A percentile compares a stretch with the other conserved stretches of the same genome.
Evolutionary conservation across 2,797 vertebrate genomes (phyloP).

Genomic region (Eremophila alpestris): DNA sequence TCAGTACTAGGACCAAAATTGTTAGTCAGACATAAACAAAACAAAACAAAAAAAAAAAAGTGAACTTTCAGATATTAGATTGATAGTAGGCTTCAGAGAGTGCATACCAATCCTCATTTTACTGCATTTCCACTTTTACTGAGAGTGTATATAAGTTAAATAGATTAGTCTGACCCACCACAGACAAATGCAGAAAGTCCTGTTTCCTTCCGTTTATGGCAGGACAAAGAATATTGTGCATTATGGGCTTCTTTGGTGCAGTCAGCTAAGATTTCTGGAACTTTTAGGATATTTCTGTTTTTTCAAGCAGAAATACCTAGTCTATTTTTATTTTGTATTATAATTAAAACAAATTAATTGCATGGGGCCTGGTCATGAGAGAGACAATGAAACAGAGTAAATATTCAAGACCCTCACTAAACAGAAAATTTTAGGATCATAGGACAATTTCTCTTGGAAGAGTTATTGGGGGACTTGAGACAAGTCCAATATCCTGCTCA

Average conservation of each 20-base stretch:
- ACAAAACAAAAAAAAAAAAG: neutral
- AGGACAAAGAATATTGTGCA: neutral
- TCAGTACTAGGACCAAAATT: neutral
- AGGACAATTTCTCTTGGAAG: neutral
- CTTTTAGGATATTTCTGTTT: neutral
- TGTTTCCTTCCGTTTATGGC: neutral
- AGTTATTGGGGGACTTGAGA: neutral
- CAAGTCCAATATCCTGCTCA: neutral
- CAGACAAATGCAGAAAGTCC: neutral
- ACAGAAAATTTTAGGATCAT: neutral
- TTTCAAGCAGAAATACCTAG: neutral
- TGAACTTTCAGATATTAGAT: neutral
- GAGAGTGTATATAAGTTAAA: neutral
- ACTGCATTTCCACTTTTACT: neutral
- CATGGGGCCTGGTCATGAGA: neutral
- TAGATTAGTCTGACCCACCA: neutral
- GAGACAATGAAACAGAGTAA: neutral
- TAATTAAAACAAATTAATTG: neutral
- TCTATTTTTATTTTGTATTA: neutral
- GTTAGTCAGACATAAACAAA: neutral
- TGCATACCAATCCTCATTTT: neutral
- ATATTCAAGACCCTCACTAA: neutral
- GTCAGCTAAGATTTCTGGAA: neutral
- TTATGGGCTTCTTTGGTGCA: neutral
- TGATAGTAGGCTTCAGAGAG: neutral